These are phyloP conservation scores for Axis porcinus DNA, from an alignment of 2,113 vertebrate species.

Conservation along the genomic window DNA sequence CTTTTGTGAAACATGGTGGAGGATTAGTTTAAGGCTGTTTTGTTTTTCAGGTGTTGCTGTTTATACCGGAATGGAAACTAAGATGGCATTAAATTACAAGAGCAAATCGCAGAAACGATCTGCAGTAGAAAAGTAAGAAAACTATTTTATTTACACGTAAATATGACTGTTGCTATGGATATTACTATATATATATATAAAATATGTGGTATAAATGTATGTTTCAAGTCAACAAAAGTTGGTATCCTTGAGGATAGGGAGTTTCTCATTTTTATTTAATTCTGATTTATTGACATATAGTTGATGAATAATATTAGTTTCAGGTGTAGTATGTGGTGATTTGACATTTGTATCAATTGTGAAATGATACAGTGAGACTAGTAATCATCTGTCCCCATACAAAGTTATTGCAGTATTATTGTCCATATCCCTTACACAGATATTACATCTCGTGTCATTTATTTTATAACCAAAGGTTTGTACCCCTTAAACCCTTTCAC, in stretches of 20 bases:
- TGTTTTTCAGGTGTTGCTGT: slow-evolving; percentile 91
- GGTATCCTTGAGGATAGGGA: background rate
- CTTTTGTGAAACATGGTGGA: background rate
- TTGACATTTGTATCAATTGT: background rate
- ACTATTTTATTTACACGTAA: slow-evolving; percentile 14
- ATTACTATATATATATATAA: background rate
- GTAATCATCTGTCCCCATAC: background rate
- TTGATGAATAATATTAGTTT: background rate
- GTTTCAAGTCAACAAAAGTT: background rate
- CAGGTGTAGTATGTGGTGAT: background rate
- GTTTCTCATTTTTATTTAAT: background rate
- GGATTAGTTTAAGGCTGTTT: background rate
- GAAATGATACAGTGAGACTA: background rate
- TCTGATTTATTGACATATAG: background rate
- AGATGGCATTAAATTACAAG: slow-evolving; percentile 99
- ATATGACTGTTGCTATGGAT: background rate
- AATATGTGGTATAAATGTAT: background rate
- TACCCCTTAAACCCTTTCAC: background rate
- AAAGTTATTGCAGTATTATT: background rate
- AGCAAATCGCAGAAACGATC: slow-evolving; percentile 99
- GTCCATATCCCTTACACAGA: background rate
- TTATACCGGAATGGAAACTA: slow-evolving; percentile 99
- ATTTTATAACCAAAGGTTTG: background rate
- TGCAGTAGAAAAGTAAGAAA: slow-evolving; percentile 95
- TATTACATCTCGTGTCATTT: background rate